Conservation (phyloP, 2,797 vertebrate genomes). For the Anas capensis region DNA sequence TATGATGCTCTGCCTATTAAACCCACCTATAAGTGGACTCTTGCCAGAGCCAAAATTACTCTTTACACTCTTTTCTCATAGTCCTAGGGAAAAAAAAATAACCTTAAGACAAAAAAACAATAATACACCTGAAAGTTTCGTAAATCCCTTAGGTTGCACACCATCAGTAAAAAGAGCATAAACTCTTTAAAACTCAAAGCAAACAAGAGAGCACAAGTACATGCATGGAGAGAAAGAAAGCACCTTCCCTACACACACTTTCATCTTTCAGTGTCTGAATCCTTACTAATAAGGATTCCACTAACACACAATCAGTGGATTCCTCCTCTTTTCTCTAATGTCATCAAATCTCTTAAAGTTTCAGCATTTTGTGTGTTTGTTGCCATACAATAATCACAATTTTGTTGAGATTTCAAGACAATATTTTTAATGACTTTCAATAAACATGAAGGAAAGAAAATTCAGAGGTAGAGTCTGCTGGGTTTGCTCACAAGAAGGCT, state of each 20-base stretch:
- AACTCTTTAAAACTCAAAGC: not conserved
- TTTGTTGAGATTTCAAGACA: not conserved
- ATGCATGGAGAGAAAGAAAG: too few species aligned
- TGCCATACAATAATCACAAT: not conserved
- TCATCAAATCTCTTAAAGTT: not conserved
- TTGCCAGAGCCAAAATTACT: not conserved
- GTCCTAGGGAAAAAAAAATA: not conserved
- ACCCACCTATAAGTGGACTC: not conserved
- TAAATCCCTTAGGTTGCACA: not conserved
- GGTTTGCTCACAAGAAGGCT: not conserved
- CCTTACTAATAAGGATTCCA: not conserved
- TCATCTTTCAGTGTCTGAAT: not conserved
- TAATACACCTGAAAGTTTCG: not conserved
- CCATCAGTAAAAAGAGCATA: not conserved
- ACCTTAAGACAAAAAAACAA: not conserved
- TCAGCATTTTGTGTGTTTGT: not conserved
- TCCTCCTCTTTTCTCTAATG: not conserved
- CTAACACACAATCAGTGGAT: not conserved
- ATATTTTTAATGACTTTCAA: not conserved
- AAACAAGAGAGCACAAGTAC: too few species aligned
- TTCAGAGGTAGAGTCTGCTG: not conserved
- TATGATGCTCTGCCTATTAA: not conserved
- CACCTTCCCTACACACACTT: not conserved
- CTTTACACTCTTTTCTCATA: not conserved
- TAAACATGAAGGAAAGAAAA: not conserved